Evolutionary conservation across 2,797 vertebrate genomes (phyloP), one percentile per base, ranked within the genome.

Genomic region (Rhynchotus rufescens): DNA sequence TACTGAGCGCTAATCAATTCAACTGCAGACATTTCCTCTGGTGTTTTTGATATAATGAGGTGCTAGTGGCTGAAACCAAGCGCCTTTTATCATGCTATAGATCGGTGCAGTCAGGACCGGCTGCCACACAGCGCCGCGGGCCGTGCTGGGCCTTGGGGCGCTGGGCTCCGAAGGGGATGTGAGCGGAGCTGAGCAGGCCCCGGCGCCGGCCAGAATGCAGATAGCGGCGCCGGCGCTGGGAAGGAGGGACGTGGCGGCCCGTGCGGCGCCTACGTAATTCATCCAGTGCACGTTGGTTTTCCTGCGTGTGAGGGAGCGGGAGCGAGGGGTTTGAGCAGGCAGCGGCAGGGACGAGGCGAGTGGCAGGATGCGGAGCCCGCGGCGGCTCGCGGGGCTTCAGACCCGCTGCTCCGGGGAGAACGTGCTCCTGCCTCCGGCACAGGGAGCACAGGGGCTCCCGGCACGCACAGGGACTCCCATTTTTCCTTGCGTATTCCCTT

Each of bases 31-130:
- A 68, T 86, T 79, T 94, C 84, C 90, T 90, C 83, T 1, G 1
- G 92, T 94, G 90, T 90, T 94, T 95, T 96, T 96, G 95, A 92
- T 95, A 79, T 92, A 95, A 97, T 90, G 84, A 93, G 92, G 93
- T 92, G 66, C 79, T 95, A 54, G 83, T 89, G 84, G 79, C 87
- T 93, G 89, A 72, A 93, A 64, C 85, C 84, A 82, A 95, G 81
- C 22, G 88, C 92, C 68, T 84, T 74, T 84, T 82, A 93, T 89
- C 62, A 67, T 62, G 80, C 86, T 45, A 49, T 51, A 22, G 86
- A 54, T 65, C 68, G 74, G 72, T 82, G 92, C 86, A 61, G 71
- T 10, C 64, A 86, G 67, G 92, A 68, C 67, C 40, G 25, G 3
- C 6, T 56, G 59, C 49, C 3, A 2, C 1, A 1, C 9, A 5